These are phyloP conservation scores for Neoniphon sammara DNA, from an alignment of 2,797 vertebrate species.

Conservation along the genomic window DNA sequence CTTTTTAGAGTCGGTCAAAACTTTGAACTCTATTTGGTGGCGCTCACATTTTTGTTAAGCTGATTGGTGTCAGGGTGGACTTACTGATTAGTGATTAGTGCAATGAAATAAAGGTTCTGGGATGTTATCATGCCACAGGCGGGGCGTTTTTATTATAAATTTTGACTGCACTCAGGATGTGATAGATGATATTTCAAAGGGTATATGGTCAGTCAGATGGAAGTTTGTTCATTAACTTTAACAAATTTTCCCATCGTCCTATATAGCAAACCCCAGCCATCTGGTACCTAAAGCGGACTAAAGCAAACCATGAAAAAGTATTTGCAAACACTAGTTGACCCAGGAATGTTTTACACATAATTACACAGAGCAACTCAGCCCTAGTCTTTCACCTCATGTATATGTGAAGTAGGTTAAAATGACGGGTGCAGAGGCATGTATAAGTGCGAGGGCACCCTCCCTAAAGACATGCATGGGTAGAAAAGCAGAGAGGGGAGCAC, in stretches of 20 bases:
- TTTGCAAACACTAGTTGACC: conserved; percentile 34
- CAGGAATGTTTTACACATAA: conserved; percentile 31
- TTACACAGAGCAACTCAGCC: conserved; percentile 15
- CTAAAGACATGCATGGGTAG: conserved; percentile 49
- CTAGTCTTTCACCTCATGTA: conserved; percentile 57
- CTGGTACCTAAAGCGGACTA: background rate
- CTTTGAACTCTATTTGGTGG: background rate
- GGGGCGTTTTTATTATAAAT: too few species aligned
- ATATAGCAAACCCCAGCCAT: too few species aligned
- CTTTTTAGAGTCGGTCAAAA: background rate
- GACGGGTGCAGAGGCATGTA: conserved; percentile 55
- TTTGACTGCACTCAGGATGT: too few species aligned
- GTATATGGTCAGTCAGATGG: too few species aligned
- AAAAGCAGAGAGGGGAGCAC: conserved; percentile 27
- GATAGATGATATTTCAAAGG: too few species aligned
- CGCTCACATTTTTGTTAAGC: background rate
- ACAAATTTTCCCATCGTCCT: too few species aligned
- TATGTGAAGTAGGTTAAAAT: conserved; percentile 66
- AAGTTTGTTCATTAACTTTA: too few species aligned
- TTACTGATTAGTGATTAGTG: too few species aligned
- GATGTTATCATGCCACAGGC: too few species aligned
- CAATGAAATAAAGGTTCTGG: too few species aligned
- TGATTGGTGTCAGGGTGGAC: too few species aligned
- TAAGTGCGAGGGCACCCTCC: conserved; percentile 57
- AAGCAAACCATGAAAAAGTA: conserved; percentile 14